Conservation (phyloP, 2,113 vertebrate genomes). For the Grammomys surdaster region DNA sequence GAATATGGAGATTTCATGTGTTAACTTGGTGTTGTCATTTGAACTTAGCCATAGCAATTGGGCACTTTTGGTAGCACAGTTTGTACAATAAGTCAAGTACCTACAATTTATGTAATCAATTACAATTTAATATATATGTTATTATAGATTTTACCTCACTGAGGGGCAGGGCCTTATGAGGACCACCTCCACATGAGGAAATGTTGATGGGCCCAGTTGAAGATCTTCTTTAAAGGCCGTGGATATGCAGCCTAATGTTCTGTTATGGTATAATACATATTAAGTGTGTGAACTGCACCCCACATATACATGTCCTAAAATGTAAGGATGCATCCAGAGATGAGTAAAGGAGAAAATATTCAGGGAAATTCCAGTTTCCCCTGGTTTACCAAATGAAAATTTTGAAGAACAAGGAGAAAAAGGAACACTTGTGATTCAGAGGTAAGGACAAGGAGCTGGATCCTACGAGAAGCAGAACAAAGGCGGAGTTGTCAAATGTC, state of each 20-base stretch:
- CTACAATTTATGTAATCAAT: not conserved
- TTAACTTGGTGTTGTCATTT: not conserved
- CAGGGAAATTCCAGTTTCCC: not conserved
- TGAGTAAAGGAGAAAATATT: no score
- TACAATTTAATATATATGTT: not conserved
- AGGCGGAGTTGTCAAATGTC: constrained; percentile 31
- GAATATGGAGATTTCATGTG: constrained; percentile 18
- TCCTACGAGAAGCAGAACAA: constrained; percentile 52
- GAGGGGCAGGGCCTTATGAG: not conserved
- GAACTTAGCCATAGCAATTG: not conserved
- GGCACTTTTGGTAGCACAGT: not conserved
- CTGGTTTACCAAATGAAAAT: constrained; percentile 3
- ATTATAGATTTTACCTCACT: no score
- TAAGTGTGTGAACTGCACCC: not conserved
- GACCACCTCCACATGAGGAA: not conserved
- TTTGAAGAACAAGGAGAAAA: constrained; percentile 12
- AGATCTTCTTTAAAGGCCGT: not conserved
- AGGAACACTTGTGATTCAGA: constrained; percentile 7
- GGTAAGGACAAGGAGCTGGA: not conserved
- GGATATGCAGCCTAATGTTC: not conserved
- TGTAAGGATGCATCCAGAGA: not conserved
- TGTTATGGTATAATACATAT: not conserved
- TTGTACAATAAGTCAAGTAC: not conserved
- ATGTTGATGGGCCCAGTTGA: not conserved
- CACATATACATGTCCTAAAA: not conserved